phyloP scores from a whole-genome alignment of 2,888 invertebrate species.

The Diloba caeruleocephala region DNA sequence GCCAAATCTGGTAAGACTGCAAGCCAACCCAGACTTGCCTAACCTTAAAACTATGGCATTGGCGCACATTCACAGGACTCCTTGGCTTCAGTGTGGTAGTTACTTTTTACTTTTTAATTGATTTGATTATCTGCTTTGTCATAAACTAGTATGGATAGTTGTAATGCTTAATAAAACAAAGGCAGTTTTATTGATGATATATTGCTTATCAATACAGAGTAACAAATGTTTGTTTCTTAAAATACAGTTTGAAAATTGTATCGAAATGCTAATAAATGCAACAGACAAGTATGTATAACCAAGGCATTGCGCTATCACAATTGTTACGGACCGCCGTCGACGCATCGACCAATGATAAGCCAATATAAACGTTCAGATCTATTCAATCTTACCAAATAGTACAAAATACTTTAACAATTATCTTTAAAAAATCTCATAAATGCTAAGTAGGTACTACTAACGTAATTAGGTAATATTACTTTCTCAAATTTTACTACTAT shows the following conservation, averaged over 20 bases:
- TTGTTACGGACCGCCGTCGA: constrained; percentile 62
- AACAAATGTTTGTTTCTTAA: constrained; percentile 84
- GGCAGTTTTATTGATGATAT: constrained; percentile 83
- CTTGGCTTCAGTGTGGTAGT: no score
- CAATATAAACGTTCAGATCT: constrained; percentile 82
- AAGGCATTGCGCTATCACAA: constrained; percentile 87
- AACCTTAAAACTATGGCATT: no score
- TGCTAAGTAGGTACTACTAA: constrained; percentile 86
- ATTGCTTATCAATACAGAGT: constrained; percentile 88
- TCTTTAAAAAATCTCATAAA: constrained; percentile 84
- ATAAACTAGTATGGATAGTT: no score
- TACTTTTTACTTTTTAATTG: no score
- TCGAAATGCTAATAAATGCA: constrained; percentile 89
- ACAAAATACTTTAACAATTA: constrained; percentile 81
- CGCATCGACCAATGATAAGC: constrained; percentile 72
- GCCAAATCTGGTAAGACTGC: no score
- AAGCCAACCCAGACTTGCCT: no score
- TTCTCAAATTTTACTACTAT: constrained; percentile 80
- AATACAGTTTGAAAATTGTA: constrained; percentile 79
- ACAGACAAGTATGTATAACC: constrained; percentile 77
- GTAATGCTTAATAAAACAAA: constrained; percentile 55
- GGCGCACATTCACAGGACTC: no score
- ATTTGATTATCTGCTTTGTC: no score
- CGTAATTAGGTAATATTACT: constrained; percentile 77
- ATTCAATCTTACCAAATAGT: constrained; percentile 78